Percentiles rank a stretch among this genome's conserved stretches.
These are phyloP conservation scores for Premnoplex brunnescens DNA, from an alignment of 2,797 vertebrate genomes.

Conservation along the genomic window DNA sequence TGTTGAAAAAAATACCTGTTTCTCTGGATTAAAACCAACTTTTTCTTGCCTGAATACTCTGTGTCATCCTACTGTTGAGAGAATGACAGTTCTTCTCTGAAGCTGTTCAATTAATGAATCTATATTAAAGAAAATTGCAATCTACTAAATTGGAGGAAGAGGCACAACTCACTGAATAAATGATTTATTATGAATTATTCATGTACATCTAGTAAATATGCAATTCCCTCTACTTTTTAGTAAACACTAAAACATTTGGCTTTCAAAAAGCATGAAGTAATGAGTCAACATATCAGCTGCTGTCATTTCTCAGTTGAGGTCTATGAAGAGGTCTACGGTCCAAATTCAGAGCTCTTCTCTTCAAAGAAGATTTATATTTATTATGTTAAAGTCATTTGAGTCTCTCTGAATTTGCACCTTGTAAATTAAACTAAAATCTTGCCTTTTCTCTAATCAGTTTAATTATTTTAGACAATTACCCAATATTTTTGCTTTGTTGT, in stretches of 20 bases:
- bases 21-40: not conserved
- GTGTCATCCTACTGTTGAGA: not conserved
- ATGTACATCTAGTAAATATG: conserved; percentile 4
- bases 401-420: not conserved
- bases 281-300: conserved; percentile 3
- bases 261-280: conserved; percentile 42
- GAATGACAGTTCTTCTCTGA: not conserved
- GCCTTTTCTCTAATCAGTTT: not conserved
- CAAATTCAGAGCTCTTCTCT: not conserved
- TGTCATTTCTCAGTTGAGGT: not conserved
- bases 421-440: not conserved
- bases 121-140: conserved; percentile 33
- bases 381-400: not conserved
- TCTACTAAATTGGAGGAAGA: conserved; percentile 5
- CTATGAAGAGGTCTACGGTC: not conserved
- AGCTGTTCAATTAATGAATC: conserved; percentile 19
- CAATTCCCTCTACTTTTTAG: conserved; percentile 8
- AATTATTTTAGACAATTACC: not conserved
- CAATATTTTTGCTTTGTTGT: not conserved
- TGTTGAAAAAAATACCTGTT: not conserved
- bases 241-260: conserved; percentile 27
- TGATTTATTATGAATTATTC: conserved; percentile 49
- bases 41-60: not conserved
- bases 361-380: not conserved
- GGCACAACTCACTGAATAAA: conserved; percentile 33